Percentiles rank a stretch among this genome's conserved stretches.
These are phyloP conservation scores for Thymelicus lineola DNA, from an alignment of 2,888 invertebrate species.

Conservation along the genomic window DNA sequence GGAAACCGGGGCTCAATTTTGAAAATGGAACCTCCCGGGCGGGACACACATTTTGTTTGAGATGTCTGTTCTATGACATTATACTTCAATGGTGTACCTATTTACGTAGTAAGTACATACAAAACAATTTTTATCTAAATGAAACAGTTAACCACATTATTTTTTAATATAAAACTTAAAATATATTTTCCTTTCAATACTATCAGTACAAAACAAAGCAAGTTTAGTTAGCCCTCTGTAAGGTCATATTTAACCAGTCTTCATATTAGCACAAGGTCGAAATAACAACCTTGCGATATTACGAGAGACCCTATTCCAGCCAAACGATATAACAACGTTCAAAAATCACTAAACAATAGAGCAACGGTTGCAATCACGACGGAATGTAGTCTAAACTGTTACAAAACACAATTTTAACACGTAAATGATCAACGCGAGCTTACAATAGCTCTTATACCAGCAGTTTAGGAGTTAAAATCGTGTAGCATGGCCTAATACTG, in stretches of 20 bases:
- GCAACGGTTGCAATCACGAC: slow-evolving; percentile 55
- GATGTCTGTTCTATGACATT: too few species aligned
- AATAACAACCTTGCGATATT: slow-evolving; percentile 20
- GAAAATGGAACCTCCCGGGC: too few species aligned
- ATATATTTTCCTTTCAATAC: neutral
- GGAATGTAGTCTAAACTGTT: slow-evolving; percentile 76
- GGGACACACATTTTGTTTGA: too few species aligned
- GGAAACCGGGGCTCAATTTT: too few species aligned
- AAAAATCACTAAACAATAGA: slow-evolving; percentile 45
- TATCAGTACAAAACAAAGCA: neutral
- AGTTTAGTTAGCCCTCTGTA: neutral
- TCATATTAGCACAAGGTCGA: slow-evolving; percentile 14
- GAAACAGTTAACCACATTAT: too few species aligned
- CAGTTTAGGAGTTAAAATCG: slow-evolving; percentile 9
- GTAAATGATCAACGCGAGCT: slow-evolving; percentile 31
- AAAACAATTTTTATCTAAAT: too few species aligned
- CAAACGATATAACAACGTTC: slow-evolving; percentile 22
- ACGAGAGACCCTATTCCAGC: slow-evolving; percentile 6
- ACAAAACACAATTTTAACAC: slow-evolving; percentile 43
- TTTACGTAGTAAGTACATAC: too few species aligned
- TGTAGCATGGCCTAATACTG: neutral
- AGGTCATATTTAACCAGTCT: neutral
- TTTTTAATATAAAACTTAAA: too few species aligned
- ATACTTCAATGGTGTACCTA: too few species aligned
- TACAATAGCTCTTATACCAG: slow-evolving; percentile 11